These are phyloP conservation scores for Pelochelys cantorii DNA, from an alignment of 2,797 vertebrate genomes.

Conservation along the genomic window DNA sequence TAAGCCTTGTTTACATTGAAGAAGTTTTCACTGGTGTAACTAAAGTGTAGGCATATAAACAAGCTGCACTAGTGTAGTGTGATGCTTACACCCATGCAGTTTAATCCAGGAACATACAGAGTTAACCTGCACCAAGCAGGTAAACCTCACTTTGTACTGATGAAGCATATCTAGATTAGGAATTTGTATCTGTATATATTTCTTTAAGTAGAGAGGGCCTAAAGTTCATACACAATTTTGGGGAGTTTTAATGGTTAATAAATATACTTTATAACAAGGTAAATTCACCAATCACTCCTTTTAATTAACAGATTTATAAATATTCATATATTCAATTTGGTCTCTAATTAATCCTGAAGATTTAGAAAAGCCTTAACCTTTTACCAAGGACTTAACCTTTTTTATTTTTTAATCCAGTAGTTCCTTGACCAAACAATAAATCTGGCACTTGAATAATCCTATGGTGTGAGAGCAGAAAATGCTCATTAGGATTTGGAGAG, in stretches of 20 bases:
- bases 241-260: constrained; percentile 38
- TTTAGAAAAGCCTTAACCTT: constrained; percentile 10
- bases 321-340: constrained; percentile 66
- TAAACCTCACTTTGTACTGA: background rate
- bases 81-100: background rate
- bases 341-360: constrained; percentile 62
- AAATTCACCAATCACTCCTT: constrained; percentile 34
- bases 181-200: background rate
- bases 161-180: background rate
- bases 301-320: constrained; percentile 72
- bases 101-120: background rate
- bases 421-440: constrained; percentile 30
- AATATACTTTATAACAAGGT: constrained; percentile 20
- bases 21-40: fast-evolving
- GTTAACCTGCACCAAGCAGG: background rate
- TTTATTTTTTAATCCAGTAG: constrained; percentile 26
- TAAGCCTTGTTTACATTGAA: background rate
- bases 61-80: fast-evolving
- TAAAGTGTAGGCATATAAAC: background rate
- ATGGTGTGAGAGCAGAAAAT: background rate
- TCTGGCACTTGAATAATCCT: background rate
- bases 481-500: constrained; percentile 40
- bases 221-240: background rate
- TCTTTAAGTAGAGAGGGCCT: background rate
- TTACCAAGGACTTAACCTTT: constrained; percentile 7